Base-by-base conservation (phyloP, 2,797 vertebrate species). In the Sternarchorhynchus goeldii region DNA sequence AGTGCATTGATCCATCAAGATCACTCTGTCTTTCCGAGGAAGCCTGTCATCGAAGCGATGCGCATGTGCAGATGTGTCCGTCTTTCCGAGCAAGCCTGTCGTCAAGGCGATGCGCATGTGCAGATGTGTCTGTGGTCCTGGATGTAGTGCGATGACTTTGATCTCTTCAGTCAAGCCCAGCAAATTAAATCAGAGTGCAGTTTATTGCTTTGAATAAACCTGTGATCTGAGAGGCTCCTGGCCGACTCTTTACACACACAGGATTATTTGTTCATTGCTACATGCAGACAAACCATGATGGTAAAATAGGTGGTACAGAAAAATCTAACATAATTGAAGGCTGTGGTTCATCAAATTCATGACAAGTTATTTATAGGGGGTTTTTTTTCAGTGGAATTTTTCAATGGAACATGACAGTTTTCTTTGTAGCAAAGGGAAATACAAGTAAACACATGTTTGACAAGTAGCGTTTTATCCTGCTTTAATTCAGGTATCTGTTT, bases 1-100 rank as follows among this genome's bases (percentile, higher is more conserved):
- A 59, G 78, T 36, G 67, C 64, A 59, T 68, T 75, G 75, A 83
- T 81, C 82, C 73, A 73, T 81, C 62, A 73, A 70, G 58, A 79
- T 66, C 62, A 29, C 41, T 72, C 57, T 70, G 45, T 71, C 66
- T 73, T 63, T 14, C 3, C n/a, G 29, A 73, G 39, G 65, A 41
- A 18, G 53, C 20, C 36, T 32, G 53, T 65, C 56, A 73, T 36
- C 63, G 7, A 36, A 18, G 1, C 41, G 39, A 6, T 14, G 20
- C 41, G 5, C 56, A 62, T 39, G 70, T 67, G 20, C 16, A 6
- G 5, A 20, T 53, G 53, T 56, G 25, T 20, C n/a, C 6, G 2
- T 65, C 10, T 25, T 69, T 14, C 3, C n/a, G 29, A 73, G 39
- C 58, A 41, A 18, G 53, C 20, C 36, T 32, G 53, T 65, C 56